Evolutionary conservation across 2,888 invertebrate genomes (phyloP), one percentile per base, ranked within the genome.

Genomic region (Catocala fraxini): DNA sequence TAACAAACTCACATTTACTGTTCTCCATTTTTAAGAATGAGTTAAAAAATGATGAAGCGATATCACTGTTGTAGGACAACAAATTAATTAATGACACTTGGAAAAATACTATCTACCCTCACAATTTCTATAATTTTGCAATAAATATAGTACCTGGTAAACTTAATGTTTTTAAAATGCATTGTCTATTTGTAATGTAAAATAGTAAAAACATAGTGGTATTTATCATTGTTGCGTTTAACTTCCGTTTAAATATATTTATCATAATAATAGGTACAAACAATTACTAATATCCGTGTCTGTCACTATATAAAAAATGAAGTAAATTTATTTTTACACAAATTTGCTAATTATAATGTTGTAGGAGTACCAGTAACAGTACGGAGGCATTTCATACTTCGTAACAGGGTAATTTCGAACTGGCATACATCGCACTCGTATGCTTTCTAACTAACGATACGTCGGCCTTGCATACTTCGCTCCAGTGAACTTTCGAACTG

Each of bases 381-480:
- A 25, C 25, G 25, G 25, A 25, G 25, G 25, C 4, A 25, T 25
- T 25, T 25, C 25, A 25, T 3, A 25, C 25, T 25, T 25, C 33
- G 49, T 33, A 33, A 33, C 49, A 49, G 49, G 25, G 49, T 33
- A 49, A 25, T 49, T 49, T 49, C 25, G 49, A 49, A 49, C 49
- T 49, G 49, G 49, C 49, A 35, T 49, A 49, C 34, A 49, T 49
- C 49, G 49, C 25, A 49, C 49, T 49, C 49, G 49, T 49, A 49
- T 49, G 11, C 49, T 34, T 49, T 49, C 49, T 25, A 49, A 49
- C 49, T 49, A 49, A 49, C 25, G 33, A 49, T 49, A 49, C 49
- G 15, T 49, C 49, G 49, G 49, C 49, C 49, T 49, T 48, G 41
- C 47, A 47, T 47, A 47, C 47, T 47, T 47, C 42, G 52, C 15